Base-by-base conservation (phyloP, 1,140 invertebrate species). In the Panonychus citri region DNA sequence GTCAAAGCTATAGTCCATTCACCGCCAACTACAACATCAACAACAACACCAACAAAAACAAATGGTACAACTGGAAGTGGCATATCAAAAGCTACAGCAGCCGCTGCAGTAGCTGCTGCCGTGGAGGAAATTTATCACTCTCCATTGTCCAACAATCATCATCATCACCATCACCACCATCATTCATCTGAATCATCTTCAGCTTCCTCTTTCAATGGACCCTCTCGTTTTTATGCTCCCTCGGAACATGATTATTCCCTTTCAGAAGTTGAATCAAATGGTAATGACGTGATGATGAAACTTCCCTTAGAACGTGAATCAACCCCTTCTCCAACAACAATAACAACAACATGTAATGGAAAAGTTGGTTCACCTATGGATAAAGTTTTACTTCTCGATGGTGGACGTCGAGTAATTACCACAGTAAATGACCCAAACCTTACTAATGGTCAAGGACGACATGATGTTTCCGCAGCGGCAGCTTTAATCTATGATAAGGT, bases 401-500 rank as follows among this genome's bases (percentile, higher is more conserved):
- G 37, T 39, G n/a, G n/a, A n/a, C n/a, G n/a, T n/a, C n/a, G n/a
- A n/a, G n/a, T n/a, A n/a, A n/a, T n/a, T n/a, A n/a, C n/a, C n/a
- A n/a, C n/a, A n/a, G n/a, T n/a, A n/a, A 25, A 49, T 49, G 46
- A 25, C 8, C 8, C 10, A 12, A n/a, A 49, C 10, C 8, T 8
- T 10, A 34, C 24, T 2, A 37, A n/a, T 53, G 27, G 39, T 7
- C 28, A 8, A n/a, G 28, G n/a, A 7, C 21, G n/a, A n/a, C 7
- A 34, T n/a, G 19, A 25, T 17, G 25, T 27, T 37, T 54, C 12
- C 2, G 34, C n/a, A 27, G 21, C 43, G 1, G n/a, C 42, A n/a
- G 19, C 15, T 17, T 12, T n/a, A 21, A 19, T 46, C 10, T 51
- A 55, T 4, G 60, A 62, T 37, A 55, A 63, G 27, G 46, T 63